Evolutionary conservation across 2,888 invertebrate genomes (phyloP).

Genomic region (Macroteleia sp.): DNA sequence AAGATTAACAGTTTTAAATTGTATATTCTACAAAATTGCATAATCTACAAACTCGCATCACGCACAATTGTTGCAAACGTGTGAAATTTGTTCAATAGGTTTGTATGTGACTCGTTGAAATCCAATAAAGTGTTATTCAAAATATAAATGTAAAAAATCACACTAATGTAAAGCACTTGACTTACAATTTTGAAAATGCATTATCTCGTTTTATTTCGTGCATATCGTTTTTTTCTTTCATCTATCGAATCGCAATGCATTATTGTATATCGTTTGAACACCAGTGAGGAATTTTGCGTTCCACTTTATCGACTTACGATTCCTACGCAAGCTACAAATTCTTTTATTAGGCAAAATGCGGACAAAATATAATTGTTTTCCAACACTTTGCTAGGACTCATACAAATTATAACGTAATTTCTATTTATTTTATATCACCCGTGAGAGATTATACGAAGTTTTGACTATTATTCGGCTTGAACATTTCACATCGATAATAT

Average conservation of each 20-base stretch:
- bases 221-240: no score
- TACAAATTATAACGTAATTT: neutral
- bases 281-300: no score
- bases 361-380: neutral
- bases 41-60: slow-evolving; percentile 42
- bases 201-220: slow-evolving; percentile 22
- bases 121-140: slow-evolving; percentile 20
- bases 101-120: slow-evolving; percentile 14
- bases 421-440: slow-evolving; percentile 2
- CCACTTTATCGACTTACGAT: no score
- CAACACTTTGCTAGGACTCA: neutral
- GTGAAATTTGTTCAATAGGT: slow-evolving; percentile 35
- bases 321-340: no score
- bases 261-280: no score
- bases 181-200: slow-evolving; percentile 30
- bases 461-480: no score
- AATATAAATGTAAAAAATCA: slow-evolving; percentile 47
- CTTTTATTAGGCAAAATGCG: no score
- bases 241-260: no score
- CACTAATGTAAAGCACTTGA: slow-evolving; percentile 45
- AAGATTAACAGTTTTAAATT: slow-evolving; percentile 29
- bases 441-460: no score
- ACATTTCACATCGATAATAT: no score
- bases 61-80: slow-evolving; percentile 37
- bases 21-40: slow-evolving; percentile 51